phyloP scores from a whole-genome alignment of 2,797 vertebrate genomes.

The Chiroxiphia lanceolata region DNA sequence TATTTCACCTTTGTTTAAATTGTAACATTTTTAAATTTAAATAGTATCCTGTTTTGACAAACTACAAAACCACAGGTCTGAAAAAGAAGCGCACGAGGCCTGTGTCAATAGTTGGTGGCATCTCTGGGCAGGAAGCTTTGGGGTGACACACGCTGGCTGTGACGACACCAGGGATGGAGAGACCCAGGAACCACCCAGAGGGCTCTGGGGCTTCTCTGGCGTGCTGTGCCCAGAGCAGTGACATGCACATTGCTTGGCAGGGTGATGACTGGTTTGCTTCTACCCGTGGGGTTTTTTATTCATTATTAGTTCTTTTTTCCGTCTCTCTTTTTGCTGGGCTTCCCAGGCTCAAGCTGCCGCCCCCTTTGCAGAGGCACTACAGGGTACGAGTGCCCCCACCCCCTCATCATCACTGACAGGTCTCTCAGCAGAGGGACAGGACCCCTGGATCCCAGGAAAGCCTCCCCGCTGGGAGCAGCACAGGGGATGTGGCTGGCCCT shows the following conservation, averaged over 20 bases:
- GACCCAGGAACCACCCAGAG: neutral
- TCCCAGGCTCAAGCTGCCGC: neutral
- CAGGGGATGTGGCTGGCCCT: neutral
- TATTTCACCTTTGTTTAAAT: conserved; percentile 71
- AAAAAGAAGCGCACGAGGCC: conserved; percentile 59
- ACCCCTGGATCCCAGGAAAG: neutral
- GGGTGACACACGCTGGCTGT: conserved; percentile 39
- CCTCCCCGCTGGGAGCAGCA: neutral
- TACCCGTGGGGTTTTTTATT: neutral
- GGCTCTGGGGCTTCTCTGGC: neutral
- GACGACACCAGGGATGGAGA: neutral
- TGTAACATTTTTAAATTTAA: conserved; percentile 73
- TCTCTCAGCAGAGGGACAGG: neutral
- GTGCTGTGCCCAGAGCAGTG: neutral
- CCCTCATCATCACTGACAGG: accelerated
- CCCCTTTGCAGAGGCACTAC: neutral
- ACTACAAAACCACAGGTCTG: conserved; percentile 84
- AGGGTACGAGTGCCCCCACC: neutral
- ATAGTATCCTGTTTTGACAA: conserved; percentile 90
- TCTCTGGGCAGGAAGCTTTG: conserved; percentile 81
- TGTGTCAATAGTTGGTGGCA: conserved; percentile 68
- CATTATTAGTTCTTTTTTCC: neutral
- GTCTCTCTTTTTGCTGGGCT: neutral
- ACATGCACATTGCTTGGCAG: neutral
- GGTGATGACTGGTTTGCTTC: neutral